Percentiles rank a stretch among this genome's conserved stretches.
Evolutionary conservation across 2,113 vertebrate species (phyloP).

Genomic region (Sitta europaea): DNA sequence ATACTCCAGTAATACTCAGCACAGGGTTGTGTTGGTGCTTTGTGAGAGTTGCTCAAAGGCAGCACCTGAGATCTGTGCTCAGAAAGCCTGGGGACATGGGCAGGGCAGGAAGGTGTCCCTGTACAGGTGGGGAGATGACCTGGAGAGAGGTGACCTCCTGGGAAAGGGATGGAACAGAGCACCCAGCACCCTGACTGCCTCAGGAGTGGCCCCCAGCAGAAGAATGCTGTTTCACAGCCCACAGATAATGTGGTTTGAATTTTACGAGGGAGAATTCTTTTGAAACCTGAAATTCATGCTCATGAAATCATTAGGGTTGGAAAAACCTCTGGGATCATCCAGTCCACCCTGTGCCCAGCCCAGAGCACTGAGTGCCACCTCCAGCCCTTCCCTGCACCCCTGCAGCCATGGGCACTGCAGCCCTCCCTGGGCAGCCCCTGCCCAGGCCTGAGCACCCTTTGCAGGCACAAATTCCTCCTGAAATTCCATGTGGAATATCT

Average conservation of each 20-base stretch:
- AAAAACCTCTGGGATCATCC: not conserved
- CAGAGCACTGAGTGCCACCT: not conserved
- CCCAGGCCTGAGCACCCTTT: not conserved
- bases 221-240: not conserved
- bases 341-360: not conserved
- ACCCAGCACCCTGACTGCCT: not conserved
- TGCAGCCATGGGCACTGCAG: not conserved
- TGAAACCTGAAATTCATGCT: not conserved
- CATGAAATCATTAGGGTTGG: not conserved
- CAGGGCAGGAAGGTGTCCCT: not conserved
- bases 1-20: not conserved
- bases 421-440: not conserved
- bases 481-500: not conserved
- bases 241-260: not conserved
- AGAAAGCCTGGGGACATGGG: not conserved
- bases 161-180: not conserved
- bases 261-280: not conserved
- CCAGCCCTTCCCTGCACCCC: not conserved
- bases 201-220: not conserved
- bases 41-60: not conserved
- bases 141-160: not conserved
- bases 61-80: fast-evolving
- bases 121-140: not conserved
- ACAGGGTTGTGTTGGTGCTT: not conserved
- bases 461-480: fast-evolving